Base-by-base conservation (phyloP, 2,888 invertebrate genomes). In the Drosophila incognita region DNA sequence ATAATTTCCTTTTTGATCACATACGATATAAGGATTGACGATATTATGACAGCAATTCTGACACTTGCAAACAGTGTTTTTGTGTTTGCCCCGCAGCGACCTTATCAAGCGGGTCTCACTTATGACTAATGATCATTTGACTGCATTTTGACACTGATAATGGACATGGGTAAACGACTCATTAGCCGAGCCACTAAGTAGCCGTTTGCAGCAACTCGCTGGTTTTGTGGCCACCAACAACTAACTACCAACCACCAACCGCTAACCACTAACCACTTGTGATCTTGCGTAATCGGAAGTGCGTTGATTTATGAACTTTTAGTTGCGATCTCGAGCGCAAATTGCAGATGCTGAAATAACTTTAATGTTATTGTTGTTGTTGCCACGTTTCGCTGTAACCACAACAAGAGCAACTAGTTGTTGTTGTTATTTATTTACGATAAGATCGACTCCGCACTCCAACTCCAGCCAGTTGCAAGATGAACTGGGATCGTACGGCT, bases 61-160 rank as follows among this genome's bases (percentile, higher is more conserved):
- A 62, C 69, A 69, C 79, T 42, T 64, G 8, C 27, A 49, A 18
- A 18, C 33, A 8, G 10, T 24, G 11, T 24, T 15, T 69, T 57
- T 48, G 36, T 21, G 15, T 1, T 0, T 31, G 52, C 10, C 46
- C 48, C 48, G n/a, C 52, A 13, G 24, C 36, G 40, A 52, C 40
- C 57, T 21, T 24, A 33, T 21, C n/a, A 27, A 38, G 35, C 18
- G 21, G 11, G 24, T 24, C 36, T 8, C n/a, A 38, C 15, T 49
- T 76, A 87, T 89, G 87, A 89, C 56, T 79, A 70, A 89, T 89
- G 91, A 78, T 79, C 76, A 61, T 59, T 57, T 61, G 71, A 31
- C 42, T 61, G 71, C 66, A 69, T 82, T 82, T 69, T 90, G 87
- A 90, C 88, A 76, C 69, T 90, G 88, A 89, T 90, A 90, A 90